phyloP scores from a whole-genome alignment of 2,888 invertebrate genomes.

The Alloplasta piceator region DNA sequence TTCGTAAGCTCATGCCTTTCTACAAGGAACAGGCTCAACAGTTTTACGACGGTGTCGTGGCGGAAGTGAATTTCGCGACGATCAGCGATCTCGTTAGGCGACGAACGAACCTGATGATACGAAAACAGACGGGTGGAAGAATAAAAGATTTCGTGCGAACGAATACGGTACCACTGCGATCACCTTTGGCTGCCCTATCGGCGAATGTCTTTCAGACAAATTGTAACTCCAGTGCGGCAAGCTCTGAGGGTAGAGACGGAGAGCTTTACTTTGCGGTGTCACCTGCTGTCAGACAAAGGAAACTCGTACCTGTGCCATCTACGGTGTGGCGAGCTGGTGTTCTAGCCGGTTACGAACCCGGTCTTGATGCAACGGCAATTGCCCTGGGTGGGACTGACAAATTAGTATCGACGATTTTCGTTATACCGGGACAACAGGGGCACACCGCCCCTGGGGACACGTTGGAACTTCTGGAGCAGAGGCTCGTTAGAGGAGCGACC shows the following conservation, averaged over 20 bases:
- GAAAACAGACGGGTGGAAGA: slow-evolving; percentile 91
- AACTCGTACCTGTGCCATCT: slow-evolving; percentile 93
- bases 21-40: slow-evolving; percentile 95
- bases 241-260: slow-evolving; percentile 91
- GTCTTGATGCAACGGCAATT: slow-evolving; percentile 92
- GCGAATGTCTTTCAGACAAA: slow-evolving; percentile 94
- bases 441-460: slow-evolving; percentile 92
- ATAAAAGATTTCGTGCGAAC: slow-evolving; percentile 91
- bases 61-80: slow-evolving; percentile 92
- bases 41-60: slow-evolving; percentile 94
- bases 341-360: slow-evolving; percentile 93
- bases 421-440: slow-evolving; percentile 94
- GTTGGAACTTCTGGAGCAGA: slow-evolving; percentile 89
- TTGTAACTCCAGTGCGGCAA: slow-evolving; percentile 90
- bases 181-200: slow-evolving; percentile 92
- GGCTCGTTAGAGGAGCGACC: slow-evolving; percentile 87
- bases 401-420: slow-evolving; percentile 90
- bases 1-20: slow-evolving; percentile 91
- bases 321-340: slow-evolving; percentile 91
- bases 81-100: slow-evolving; percentile 93
- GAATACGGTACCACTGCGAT: slow-evolving; percentile 88
- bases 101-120: slow-evolving; percentile 91
- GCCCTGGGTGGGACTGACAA: slow-evolving; percentile 90
- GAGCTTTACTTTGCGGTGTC: slow-evolving; percentile 94
- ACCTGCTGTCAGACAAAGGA: slow-evolving; percentile 90